A percentile compares a stretch with the other conserved stretches of the same genome.
Evolutionary conservation across 2,113 vertebrate species (phyloP).

Genomic region (Oophaga pumilio): DNA sequence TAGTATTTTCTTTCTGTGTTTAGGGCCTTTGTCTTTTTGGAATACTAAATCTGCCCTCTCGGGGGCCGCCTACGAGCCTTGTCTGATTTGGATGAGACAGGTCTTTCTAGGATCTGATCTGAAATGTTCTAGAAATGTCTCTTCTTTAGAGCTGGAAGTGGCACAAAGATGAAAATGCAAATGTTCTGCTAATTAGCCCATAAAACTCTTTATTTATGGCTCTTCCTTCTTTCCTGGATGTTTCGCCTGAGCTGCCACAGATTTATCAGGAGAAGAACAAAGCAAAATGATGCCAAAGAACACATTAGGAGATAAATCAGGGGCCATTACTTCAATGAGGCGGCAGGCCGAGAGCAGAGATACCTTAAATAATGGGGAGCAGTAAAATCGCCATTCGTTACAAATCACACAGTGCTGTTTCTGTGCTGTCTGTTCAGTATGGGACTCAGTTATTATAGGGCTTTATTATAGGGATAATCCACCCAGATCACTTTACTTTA

Average conservation of each 20-base stretch:
- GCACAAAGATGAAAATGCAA: slow-evolving; percentile 24
- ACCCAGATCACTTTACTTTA: neutral
- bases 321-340: slow-evolving; percentile 9
- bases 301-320: slow-evolving; percentile 3
- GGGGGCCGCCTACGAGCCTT: neutral
- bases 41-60: neutral
- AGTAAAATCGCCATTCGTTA: neutral
- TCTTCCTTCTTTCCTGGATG: neutral
- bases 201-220: slow-evolving; percentile 43
- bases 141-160: neutral
- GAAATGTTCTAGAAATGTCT: neutral
- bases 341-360: neutral
- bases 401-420: neutral
- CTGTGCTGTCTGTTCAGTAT: neutral
- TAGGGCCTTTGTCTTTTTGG: neutral
- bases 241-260: neutral
- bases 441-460: neutral
- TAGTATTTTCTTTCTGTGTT: neutral
- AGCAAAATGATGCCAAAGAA: neutral
- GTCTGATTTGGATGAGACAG: neutral
- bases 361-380: slow-evolving; percentile 3
- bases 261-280: slow-evolving; percentile 24
- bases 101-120: neutral
- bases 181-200: slow-evolving; percentile 47
- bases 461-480: too few relatives aligned